phyloP scores from a whole-genome alignment of 2,113 vertebrate genomes.

The Ceyx margarethae region DNA sequence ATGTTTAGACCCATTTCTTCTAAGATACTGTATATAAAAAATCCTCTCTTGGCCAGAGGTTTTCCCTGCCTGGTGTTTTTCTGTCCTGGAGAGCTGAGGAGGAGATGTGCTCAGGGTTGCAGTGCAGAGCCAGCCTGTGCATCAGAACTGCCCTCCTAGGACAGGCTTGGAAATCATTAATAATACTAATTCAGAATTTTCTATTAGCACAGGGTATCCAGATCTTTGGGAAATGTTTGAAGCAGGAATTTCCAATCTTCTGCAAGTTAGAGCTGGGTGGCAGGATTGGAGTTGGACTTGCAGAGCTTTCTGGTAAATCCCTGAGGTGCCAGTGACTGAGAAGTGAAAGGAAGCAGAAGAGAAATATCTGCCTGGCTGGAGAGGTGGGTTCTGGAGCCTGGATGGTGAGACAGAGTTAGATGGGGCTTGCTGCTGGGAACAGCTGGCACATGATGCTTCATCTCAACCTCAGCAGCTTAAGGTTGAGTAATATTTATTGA shows the following conservation, averaged over 20 bases:
- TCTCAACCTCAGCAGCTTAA: neutral
- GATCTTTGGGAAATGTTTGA: neutral
- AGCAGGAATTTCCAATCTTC: neutral
- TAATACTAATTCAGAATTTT: neutral
- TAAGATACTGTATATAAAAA: neutral
- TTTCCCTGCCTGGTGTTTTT: neutral
- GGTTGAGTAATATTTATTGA: neutral
- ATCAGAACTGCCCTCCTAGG: neutral
- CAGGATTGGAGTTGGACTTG: neutral
- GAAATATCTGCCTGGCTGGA: neutral
- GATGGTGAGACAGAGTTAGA: neutral
- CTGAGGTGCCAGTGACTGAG: neutral
- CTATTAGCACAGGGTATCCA: neutral
- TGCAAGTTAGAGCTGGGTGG: neutral
- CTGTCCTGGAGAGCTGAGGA: neutral
- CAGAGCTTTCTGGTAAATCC: neutral
- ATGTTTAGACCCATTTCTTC: neutral
- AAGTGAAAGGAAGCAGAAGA: neutral
- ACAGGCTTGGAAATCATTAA: neutral
- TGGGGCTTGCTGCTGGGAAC: neutral
- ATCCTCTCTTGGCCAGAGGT: neutral
- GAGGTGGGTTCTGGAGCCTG: neutral
- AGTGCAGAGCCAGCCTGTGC: accelerated
- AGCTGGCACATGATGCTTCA: neutral
- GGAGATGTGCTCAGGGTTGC: neutral